Evolutionary conservation across 2,888 invertebrate species (phyloP).

Genomic region (Caenorhabditis virilis): DNA sequence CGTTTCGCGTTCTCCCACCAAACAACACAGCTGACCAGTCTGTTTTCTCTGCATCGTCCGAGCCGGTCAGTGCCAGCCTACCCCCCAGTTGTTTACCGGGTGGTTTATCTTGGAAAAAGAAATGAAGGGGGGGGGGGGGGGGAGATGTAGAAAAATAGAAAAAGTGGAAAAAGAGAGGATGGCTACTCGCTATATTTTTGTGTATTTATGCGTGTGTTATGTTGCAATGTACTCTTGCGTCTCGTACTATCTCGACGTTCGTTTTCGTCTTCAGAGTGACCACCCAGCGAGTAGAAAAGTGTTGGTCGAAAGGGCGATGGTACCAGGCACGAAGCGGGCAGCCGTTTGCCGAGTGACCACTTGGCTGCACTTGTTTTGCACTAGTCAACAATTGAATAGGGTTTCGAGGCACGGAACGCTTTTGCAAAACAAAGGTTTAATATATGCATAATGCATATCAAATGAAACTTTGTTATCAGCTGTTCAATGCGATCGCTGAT

Average conservation of each 20-base stretch:
- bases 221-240: too few species aligned
- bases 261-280: constrained; percentile 15
- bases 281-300: not conserved
- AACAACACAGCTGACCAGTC: constrained; percentile 35
- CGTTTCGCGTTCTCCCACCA: constrained; percentile 19
- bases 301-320: not conserved
- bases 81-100: constrained; percentile 40
- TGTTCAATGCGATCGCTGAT: too few species aligned
- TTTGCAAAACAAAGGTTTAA: too few species aligned
- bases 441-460: too few species aligned
- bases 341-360: constrained; percentile 19
- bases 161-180: constrained; percentile 2
- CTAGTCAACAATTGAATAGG: constrained; percentile 38
- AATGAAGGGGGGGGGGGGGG: constrained; percentile 12
- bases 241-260: constrained; percentile 1
- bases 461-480: too few species aligned
- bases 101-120: constrained; percentile 28
- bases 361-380: constrained; percentile 44
- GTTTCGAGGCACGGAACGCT: too few species aligned
- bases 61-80: constrained; percentile 42
- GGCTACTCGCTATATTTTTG: constrained; percentile 34
- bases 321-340: constrained; percentile 21
- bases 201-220: constrained; percentile 27
- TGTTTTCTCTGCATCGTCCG: constrained; percentile 29
- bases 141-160: not conserved